phyloP scores from a whole-genome alignment of 2,797 vertebrate genomes.

The Hylomyscus alleni region DNA sequence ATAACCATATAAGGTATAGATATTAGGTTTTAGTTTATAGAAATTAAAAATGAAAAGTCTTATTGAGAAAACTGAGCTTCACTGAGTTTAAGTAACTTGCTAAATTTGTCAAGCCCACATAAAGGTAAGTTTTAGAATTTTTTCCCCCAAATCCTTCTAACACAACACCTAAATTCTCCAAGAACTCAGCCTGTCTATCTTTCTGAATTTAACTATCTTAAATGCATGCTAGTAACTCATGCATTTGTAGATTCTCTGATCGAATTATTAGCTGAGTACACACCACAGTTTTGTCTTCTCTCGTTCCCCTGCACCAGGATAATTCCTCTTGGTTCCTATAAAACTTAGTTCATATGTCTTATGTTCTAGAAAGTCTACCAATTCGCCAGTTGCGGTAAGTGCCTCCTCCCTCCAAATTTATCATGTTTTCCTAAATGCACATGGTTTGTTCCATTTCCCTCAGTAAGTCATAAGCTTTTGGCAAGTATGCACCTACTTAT shows the following conservation, averaged over 20 bases:
- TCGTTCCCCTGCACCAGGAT: background rate
- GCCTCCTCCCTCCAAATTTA: background rate
- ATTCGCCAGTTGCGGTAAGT: background rate
- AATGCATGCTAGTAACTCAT: background rate
- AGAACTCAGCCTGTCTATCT: background rate
- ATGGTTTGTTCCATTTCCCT: background rate
- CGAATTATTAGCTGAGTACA: background rate
- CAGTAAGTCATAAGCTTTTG: conserved; percentile 48
- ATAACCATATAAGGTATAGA: background rate
- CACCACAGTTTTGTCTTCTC: background rate
- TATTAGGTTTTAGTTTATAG: conserved; percentile 26
- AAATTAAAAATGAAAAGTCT: conserved; percentile 32
- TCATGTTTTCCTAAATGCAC: background rate
- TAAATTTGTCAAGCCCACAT: background rate
- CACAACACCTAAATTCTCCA: background rate
- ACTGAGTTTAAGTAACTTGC: background rate
- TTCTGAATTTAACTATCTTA: background rate
- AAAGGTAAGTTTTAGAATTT: conserved; percentile 42
- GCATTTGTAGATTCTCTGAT: background rate
- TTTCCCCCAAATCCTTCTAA: background rate
- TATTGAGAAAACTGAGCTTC: background rate
- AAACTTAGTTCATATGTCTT: background rate
- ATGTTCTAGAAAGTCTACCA: background rate
- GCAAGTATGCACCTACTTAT: background rate
- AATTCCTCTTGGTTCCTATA: conserved; percentile 9